Evolutionary conservation across 2,113 vertebrate genomes (phyloP).

Genomic region (Euleptes europaea): DNA sequence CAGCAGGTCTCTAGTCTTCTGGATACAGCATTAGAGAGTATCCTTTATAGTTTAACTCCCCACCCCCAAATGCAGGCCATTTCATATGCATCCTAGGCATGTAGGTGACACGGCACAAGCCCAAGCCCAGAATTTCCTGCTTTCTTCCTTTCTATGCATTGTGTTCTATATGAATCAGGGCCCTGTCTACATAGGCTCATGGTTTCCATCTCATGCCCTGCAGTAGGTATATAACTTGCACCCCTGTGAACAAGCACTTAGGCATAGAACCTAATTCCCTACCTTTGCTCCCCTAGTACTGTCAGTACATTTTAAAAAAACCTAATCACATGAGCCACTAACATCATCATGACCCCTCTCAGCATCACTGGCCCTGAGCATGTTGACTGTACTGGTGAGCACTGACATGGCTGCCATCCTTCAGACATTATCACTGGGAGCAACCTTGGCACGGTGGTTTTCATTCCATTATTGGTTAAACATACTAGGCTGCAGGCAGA

Average conservation of each 20-base stretch:
- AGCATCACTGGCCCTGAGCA: too few relatives aligned
- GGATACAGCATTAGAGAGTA: background rate
- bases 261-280: background rate
- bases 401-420: background rate
- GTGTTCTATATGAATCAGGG: too few relatives aligned
- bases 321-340: background rate
- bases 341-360: background rate
- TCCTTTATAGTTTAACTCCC: background rate
- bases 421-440: background rate
- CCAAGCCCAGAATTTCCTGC: too few relatives aligned
- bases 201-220: too few relatives aligned
- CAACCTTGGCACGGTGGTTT: background rate
- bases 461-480: background rate
- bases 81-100: background rate
- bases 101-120: background rate
- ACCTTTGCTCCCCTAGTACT: background rate
- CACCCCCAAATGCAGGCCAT: background rate
- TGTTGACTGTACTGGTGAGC: background rate
- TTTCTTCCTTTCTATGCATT: too few relatives aligned
- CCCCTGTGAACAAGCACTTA: too few relatives aligned
- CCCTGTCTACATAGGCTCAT: too few relatives aligned
- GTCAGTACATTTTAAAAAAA: background rate
- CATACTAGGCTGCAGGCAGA: background rate
- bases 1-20: too few relatives aligned
- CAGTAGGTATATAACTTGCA: too few relatives aligned